phyloP scores from a whole-genome alignment of 2,888 invertebrate species.

The Gastracanthus pulcherrimus region DNA sequence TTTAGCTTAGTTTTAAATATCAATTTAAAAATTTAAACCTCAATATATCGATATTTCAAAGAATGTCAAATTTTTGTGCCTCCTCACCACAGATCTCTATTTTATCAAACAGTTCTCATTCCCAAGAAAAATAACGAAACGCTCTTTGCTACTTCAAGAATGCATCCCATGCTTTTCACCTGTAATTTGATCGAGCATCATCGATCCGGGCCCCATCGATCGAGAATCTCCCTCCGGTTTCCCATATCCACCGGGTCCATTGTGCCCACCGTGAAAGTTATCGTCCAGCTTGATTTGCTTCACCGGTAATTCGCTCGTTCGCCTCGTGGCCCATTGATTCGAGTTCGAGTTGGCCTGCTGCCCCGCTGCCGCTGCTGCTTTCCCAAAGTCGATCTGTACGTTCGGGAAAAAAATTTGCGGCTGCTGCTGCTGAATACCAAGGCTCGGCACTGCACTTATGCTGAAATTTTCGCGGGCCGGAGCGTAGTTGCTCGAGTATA shows the following conservation, averaged over 20 bases:
- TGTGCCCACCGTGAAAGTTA: background rate
- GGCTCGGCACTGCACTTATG: background rate
- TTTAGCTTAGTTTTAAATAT: no score
- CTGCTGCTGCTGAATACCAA: background rate
- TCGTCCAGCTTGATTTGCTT: background rate
- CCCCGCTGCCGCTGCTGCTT: background rate
- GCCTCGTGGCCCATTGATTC: background rate
- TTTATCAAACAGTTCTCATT: no score
- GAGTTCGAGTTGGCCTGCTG: background rate
- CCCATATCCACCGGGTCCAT: background rate
- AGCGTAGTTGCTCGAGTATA: background rate
- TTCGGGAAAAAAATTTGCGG: constrained; percentile 11
- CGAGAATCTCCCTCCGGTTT: background rate
- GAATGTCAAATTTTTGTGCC: no score
- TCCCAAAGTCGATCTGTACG: background rate
- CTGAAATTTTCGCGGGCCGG: background rate
- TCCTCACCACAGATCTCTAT: no score
- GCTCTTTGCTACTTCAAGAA: no score
- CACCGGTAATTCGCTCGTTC: background rate
- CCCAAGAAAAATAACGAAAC: no score
- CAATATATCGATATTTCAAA: no score
- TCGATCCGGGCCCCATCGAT: background rate
- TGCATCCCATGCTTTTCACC: no score
- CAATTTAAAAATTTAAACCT: no score
- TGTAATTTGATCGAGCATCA: constrained; percentile 24